Evolutionary conservation across 2,113 vertebrate species (phyloP), one percentile per base, ranked within the genome.

Genomic region (Notothenia coriiceps): DNA sequence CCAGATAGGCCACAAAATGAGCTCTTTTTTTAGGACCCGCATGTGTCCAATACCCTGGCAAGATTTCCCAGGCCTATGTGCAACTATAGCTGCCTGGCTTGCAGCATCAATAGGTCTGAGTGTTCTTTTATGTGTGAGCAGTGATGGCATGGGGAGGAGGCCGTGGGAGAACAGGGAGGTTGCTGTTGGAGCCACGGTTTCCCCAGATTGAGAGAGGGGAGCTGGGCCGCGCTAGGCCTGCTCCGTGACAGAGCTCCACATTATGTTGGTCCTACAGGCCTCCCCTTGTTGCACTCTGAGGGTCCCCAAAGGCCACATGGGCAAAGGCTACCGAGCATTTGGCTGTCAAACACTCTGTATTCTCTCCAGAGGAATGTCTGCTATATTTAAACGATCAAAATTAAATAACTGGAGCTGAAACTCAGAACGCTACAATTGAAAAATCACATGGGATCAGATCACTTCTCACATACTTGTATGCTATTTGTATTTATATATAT

Each of bases 261-360:
- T 94, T 95, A 94, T 95, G 85, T 78, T 69, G 82, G 74, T 55
- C 80, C 77, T 35, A 93, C 90, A 91, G 89, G 78, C 90, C 83
- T 84, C 72, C 68, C 79, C 90, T 92, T 90, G 92, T 93, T 91
- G 88, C 77, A 55, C 67, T 80, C 75, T 59, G 47, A 79, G 83
- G 82, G 83, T 80, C 77, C 86, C 80, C 63, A 65, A 55, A 25
- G 75, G 76, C 57, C 81, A 79, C 87, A 87, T 76, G 74, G 79
- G 50, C 18, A 17, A 75, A 64, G 33, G 49, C 77, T 74, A 79
- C 54, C 57, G 73, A 83, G 77, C 52, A 56, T 73, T 68, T 66
- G 61, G 74, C 67, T 78, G 67, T 70, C 44, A 71, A 56, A 55
- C 79, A 63, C 33, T 60, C 61, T 33, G 59, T 59, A 63, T 33